Conservation (phyloP, 1,140 invertebrate species). For the Bombus vancouverensis region DNA sequence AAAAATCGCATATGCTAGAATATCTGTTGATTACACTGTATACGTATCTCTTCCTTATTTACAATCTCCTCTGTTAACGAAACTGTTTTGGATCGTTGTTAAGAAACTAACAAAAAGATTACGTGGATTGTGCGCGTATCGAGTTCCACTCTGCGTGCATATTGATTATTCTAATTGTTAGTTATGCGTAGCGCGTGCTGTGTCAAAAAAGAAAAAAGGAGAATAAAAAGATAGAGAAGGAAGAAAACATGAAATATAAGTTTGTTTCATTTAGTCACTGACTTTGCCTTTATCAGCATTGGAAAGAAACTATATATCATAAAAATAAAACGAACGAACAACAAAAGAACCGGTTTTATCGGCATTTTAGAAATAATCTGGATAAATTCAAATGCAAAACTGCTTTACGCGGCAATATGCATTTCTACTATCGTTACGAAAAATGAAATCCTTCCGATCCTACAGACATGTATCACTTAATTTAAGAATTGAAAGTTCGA, state of each 20-base stretch:
- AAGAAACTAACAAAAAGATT: constrained; percentile 72
- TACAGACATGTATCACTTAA: neutral
- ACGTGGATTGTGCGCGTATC: constrained; percentile 11
- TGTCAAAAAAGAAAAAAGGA: neutral
- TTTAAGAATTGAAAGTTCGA: neutral
- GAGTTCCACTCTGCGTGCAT: neutral
- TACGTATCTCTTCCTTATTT: constrained; percentile 73
- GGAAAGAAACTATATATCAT: neutral
- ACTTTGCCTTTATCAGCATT: neutral
- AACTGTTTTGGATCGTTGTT: constrained; percentile 74
- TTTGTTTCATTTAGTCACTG: neutral
- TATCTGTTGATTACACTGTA: constrained; percentile 78
- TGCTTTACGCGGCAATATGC: neutral
- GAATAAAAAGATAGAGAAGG: neutral
- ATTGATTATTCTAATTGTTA: constrained; percentile 3
- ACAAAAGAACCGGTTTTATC: neutral
- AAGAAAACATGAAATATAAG: neutral
- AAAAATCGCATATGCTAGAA: constrained; percentile 81
- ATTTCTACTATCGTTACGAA: neutral
- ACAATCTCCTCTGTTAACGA: constrained; percentile 69
- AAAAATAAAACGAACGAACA: neutral
- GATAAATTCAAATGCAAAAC: too few relatives aligned
- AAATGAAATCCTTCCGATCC: neutral
- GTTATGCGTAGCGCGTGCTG: neutral
- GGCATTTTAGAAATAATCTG: neutral